These are phyloP conservation scores for Sebastes trivittatus DNA, from an alignment of 2,797 vertebrate genomes.

Conservation along the genomic window DNA sequence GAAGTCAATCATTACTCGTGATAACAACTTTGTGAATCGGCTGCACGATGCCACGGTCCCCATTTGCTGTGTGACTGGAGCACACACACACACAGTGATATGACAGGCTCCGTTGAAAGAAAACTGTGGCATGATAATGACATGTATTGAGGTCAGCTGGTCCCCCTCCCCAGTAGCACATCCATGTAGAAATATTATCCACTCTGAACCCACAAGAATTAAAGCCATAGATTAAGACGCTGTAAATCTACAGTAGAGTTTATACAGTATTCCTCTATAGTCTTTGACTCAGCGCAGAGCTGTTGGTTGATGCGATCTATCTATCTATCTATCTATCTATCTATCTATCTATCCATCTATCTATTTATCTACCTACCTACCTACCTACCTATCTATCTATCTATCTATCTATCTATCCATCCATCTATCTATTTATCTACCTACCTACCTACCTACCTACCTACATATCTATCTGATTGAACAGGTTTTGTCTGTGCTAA, in stretches of 20 bases:
- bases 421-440: too few species aligned
- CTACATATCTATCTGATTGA: not conserved
- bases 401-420: too few species aligned
- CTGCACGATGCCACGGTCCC: conserved; percentile 24
- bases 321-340: too few species aligned
- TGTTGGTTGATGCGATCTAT: not conserved
- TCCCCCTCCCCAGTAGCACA: conserved; percentile 41
- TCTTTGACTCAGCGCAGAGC: conserved; percentile 11
- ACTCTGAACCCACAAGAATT: not conserved
- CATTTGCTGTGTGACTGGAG: conserved; percentile 57
- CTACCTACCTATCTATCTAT: not conserved
- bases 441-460: too few species aligned
- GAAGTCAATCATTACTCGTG: conserved; percentile 17
- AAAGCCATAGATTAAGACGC: conserved; percentile 5
- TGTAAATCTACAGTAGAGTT: conserved; percentile 7
- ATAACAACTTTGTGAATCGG: conserved; percentile 37
- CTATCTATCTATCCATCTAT: too few species aligned
- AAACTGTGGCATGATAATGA: conserved; percentile 71
- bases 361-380: fast-evolving
- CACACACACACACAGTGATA: conserved; percentile 17
- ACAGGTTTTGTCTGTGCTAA: conserved; percentile 9
- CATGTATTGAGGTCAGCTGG: conserved; percentile 81
- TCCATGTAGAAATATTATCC: conserved; percentile 58
- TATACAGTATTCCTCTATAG: not conserved
- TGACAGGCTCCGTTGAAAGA: conserved; percentile 62